Base-by-base conservation (phyloP, 2,113 vertebrate species). In the Eudorcas thomsonii region DNA sequence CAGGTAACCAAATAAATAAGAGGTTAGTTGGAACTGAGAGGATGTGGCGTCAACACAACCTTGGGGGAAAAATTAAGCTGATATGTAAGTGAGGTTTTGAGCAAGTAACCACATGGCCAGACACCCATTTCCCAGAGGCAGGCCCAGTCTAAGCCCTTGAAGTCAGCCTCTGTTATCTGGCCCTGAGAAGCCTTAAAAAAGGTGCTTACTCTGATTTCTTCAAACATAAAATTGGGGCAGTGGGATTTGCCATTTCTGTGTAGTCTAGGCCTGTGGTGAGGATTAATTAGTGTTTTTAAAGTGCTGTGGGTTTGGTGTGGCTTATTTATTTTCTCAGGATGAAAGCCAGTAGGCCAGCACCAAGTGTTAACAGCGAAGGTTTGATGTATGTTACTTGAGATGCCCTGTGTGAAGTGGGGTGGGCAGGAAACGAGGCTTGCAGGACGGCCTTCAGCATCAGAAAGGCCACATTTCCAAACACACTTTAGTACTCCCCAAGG, bases 301-400 rank as follows among this genome's bases (percentile, higher is more conserved):
- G 96, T 74, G 62, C 71, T 89, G 67, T 86, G 88, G 93, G 67
- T 93, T 94, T 77, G 78, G 94, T 91, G 64, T 71, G 74, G 74
- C 81, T 96, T 97, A 52, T 93, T 77, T 97, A 96, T 97, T 97
- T 98, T 97, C 86, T 93, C 52, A 36, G 97, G 95, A 93, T 81
- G 93, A 97, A 94, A 97, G 96, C 91, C 97, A 97, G 64, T 15
- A 25, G 0, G 33, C 95, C 78, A 93, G 95, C 28, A 62, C 59
- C 50, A 50, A 93, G 88, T 94, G 86, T 94, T 91, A 96, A 96
- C 67, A 90, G 67, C 2, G 2, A 90, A 90, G 88, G 91, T 82
- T 85, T 90, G 88, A 91, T 95, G 95, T 26, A 6, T 77, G 82
- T 77, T 90, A 95, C 96, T 95, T 60, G 78, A 96, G 82, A 90